phyloP scores from a whole-genome alignment of 2,797 vertebrate species.

The Tragelaphus eurycerus region DNA sequence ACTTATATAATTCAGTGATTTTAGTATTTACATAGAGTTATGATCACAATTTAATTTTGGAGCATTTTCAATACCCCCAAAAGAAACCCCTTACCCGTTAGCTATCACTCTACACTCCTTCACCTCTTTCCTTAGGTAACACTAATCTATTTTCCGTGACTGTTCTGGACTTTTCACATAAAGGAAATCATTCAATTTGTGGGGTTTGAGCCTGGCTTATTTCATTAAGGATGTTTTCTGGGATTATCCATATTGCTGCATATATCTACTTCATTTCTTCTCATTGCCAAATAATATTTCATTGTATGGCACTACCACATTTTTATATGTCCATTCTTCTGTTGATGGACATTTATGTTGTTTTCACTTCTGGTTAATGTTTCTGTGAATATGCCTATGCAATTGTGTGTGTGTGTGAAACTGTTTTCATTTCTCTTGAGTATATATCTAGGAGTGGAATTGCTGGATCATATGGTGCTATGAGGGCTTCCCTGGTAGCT shows the following conservation, averaged over 20 bases:
- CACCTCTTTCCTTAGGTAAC: not conserved
- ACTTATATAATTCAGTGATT: not conserved
- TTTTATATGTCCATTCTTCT: not conserved
- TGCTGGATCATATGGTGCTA: not conserved
- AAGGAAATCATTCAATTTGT: not conserved
- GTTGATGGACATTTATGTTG: not conserved
- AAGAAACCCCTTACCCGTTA: not conserved
- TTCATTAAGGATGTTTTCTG: not conserved
- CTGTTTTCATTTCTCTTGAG: not conserved
- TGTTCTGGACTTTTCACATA: not conserved
- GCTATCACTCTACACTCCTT: not conserved
- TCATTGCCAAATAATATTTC: not conserved
- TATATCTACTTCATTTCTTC: not conserved
- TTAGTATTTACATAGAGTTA: not conserved
- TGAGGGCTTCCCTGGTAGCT: not conserved
- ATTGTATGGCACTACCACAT: not conserved
- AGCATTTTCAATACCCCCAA: not conserved
- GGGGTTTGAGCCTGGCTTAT: not conserved
- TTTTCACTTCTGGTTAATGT: not conserved
- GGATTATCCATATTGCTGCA: not conserved
- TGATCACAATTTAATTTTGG: not conserved
- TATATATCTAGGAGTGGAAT: not conserved
- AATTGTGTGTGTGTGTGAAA: not conserved
- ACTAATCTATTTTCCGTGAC: not conserved
- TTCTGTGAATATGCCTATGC: not conserved